Evolutionary conservation across 2,888 invertebrate genomes (phyloP).

Genomic region (Hypena proboscidalis): DNA sequence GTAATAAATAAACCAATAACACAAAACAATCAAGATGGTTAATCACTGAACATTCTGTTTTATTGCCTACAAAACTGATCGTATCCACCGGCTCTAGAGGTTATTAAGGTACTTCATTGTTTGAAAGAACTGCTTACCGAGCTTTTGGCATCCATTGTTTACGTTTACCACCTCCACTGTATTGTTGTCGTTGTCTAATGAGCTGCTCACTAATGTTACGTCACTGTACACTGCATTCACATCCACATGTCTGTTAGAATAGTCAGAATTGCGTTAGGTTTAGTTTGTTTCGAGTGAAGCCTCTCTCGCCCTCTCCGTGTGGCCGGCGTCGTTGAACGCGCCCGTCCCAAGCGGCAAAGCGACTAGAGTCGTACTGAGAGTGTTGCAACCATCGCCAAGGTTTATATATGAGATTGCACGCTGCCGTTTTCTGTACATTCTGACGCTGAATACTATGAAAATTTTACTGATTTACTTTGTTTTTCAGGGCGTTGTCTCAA

Average conservation of each 20-base stretch:
- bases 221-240: slow-evolving; percentile 83
- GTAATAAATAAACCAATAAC: too few species aligned
- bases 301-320: slow-evolving; percentile 85
- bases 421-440: slow-evolving; percentile 56
- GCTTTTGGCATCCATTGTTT: slow-evolving; percentile 79
- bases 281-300: slow-evolving; percentile 60
- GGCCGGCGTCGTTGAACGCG: slow-evolving; percentile 76
- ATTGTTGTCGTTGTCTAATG: slow-evolving; percentile 54
- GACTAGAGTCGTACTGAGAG: slow-evolving; percentile 86
- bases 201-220: slow-evolving; percentile 71
- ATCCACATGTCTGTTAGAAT: slow-evolving; percentile 77
- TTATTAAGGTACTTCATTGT: slow-evolving; percentile 36
- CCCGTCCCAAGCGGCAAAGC: slow-evolving; percentile 85
- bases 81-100: slow-evolving; percentile 13
- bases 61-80: slow-evolving; percentile 1
- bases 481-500: too few species aligned
- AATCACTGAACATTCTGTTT: background rate
- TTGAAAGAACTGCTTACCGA: slow-evolving; percentile 68
- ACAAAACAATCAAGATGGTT: background rate
- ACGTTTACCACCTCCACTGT: slow-evolving; percentile 57
- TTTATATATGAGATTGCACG: slow-evolving; percentile 81
- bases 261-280: slow-evolving; percentile 57
- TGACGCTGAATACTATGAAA: slow-evolving; percentile 42
- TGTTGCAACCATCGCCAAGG: slow-evolving; percentile 81
- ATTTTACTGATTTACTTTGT: background rate